A percentile compares a stretch with the other conserved stretches of the same genome.
phyloP scores from a whole-genome alignment of 2,888 invertebrate species.

The Reticulitermes lucifugus region DNA sequence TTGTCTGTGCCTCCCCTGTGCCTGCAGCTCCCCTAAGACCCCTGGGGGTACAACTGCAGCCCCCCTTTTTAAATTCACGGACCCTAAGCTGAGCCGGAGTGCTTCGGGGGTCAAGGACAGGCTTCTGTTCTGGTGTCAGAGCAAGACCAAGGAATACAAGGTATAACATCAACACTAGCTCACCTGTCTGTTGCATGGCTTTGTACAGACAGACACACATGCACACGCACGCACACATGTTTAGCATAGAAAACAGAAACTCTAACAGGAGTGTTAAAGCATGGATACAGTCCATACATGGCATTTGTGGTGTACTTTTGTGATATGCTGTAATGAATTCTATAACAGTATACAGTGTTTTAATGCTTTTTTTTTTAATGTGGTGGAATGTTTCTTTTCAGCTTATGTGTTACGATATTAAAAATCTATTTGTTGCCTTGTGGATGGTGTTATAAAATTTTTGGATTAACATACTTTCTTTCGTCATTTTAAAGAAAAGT shows the following conservation, averaged over 20 bases:
- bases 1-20: slow-evolving; percentile 49
- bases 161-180: slow-evolving; percentile 67
- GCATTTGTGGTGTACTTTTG: no score
- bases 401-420: background rate
- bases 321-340: no score
- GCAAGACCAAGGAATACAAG: slow-evolving; percentile 97
- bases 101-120: slow-evolving; percentile 97
- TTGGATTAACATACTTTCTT: background rate
- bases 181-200: slow-evolving; percentile 14
- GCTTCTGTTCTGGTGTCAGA: slow-evolving; percentile 96
- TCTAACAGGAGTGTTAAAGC: background rate
- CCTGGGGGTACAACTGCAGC: slow-evolving; percentile 72
- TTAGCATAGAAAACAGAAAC: background rate
- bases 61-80: slow-evolving; percentile 91
- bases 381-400: background rate
- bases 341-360: no score
- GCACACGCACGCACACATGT: background rate
- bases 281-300: no score
- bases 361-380: background rate
- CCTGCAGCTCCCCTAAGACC: slow-evolving; percentile 79
- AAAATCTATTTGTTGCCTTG: background rate
- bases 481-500: background rate
- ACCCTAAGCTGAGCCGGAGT: slow-evolving; percentile 89
- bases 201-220: slow-evolving; percentile 3
- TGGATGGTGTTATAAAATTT: background rate